Percentiles rank a stretch among this genome's conserved stretches.
phyloP scores from a whole-genome alignment of 2,888 invertebrate species.

The Lycia hirtaria region DNA sequence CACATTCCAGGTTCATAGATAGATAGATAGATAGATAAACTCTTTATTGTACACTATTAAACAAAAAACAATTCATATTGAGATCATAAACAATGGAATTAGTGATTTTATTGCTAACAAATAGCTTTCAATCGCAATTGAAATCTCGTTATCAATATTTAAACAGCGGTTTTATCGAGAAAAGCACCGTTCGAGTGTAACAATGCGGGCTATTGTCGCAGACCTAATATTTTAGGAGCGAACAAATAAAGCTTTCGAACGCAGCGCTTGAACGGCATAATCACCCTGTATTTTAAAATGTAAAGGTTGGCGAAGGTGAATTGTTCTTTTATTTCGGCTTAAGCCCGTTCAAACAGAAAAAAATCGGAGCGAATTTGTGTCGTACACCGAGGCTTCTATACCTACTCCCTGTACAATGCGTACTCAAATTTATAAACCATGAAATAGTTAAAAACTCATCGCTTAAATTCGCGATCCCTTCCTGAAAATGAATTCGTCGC shows the following conservation, averaged over 20 bases:
- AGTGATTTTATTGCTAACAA: constrained; percentile 24
- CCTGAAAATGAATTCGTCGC: no score
- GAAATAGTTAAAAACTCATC: no score
- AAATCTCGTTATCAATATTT: constrained; percentile 26
- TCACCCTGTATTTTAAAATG: not conserved
- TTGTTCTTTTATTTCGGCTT: not conserved
- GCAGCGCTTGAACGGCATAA: constrained; percentile 1
- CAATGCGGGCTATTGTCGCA: constrained; percentile 22
- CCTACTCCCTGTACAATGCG: no score
- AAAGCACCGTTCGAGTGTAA: constrained; percentile 9
- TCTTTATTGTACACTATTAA: no score
- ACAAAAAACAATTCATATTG: no score
- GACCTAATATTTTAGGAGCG: constrained; percentile 16
- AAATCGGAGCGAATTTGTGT: no score
- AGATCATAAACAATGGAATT: constrained; percentile 17
- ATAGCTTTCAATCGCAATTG: constrained; percentile 24
- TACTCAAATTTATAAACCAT: no score
- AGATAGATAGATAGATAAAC: no score
- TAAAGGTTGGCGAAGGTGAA: not conserved
- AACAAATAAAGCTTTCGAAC: constrained; percentile 15
- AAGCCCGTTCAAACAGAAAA: no score
- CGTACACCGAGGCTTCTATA: no score
- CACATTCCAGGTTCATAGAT: not conserved
- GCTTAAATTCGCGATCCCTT: no score
- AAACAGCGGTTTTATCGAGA: constrained; percentile 17